Evolutionary conservation across 2,113 vertebrate genomes (phyloP).

Genomic region (Colaptes auratus): DNA sequence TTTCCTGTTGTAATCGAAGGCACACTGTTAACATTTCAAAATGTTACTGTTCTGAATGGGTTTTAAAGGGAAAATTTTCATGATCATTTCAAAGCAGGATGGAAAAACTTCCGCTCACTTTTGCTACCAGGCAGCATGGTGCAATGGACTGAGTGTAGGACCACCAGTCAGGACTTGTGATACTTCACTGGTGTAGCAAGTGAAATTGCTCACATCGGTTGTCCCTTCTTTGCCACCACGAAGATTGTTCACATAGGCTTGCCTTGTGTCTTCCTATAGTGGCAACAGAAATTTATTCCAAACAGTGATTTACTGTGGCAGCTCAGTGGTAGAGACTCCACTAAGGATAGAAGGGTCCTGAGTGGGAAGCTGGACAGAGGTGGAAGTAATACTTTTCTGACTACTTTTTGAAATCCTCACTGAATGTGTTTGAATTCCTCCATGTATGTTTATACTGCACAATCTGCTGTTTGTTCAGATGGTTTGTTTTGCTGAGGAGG

Average conservation of each 20-base stretch:
- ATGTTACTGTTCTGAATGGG: neutral
- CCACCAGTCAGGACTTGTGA: neutral
- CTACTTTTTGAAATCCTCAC: neutral
- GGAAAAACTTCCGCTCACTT: neutral
- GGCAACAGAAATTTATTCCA: neutral
- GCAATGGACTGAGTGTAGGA: neutral
- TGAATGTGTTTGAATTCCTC: neutral
- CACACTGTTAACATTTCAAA: neutral
- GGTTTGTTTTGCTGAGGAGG: neutral
- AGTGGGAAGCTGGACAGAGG: neutral
- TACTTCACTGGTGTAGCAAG: neutral
- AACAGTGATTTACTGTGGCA: neutral
- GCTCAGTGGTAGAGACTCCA: neutral
- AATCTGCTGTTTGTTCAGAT: neutral
- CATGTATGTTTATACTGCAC: neutral
- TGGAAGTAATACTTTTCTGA: neutral
- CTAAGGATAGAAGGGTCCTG: neutral
- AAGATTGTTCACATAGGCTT: neutral
- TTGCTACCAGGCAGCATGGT: neutral
- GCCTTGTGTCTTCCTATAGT: neutral
- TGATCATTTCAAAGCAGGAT: neutral
- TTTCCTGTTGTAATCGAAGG: neutral
- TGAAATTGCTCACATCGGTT: neutral
- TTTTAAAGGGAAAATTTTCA: neutral
- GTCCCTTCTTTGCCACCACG: neutral